Evolutionary conservation across 2,113 vertebrate genomes (phyloP).

Genomic region (Leptobrachium leishanense): DNA sequence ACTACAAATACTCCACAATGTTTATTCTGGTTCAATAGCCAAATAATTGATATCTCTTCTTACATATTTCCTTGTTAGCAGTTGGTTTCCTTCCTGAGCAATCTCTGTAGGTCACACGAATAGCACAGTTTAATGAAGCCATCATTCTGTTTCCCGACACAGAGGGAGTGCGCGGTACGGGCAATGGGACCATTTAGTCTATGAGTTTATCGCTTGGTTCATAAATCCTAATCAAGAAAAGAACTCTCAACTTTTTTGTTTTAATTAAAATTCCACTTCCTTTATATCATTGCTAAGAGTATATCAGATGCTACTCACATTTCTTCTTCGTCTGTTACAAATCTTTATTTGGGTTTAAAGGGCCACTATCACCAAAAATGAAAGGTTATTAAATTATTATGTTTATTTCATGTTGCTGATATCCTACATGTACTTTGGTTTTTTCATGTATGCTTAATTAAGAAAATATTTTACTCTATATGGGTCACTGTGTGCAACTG

Average conservation of each 20-base stretch:
- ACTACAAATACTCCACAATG: not conserved
- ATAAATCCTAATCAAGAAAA: constrained; percentile 6
- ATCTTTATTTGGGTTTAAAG: too few relatives aligned
- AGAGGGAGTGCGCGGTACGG: not conserved
- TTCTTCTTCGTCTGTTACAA: too few relatives aligned
- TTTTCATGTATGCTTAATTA: too few relatives aligned
- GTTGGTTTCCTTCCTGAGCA: constrained; percentile 64
- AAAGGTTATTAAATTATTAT: too few relatives aligned
- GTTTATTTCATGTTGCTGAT: too few relatives aligned
- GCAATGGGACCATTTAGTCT: not conserved
- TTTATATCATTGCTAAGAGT: too few relatives aligned
- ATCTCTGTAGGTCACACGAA: constrained; percentile 60
- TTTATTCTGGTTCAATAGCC: constrained; percentile 38
- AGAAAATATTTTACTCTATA: too few relatives aligned
- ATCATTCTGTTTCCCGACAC: constrained; percentile 8
- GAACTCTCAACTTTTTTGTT: not conserved
- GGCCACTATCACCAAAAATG: too few relatives aligned
- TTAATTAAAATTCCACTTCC: not conserved
- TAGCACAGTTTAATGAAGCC: constrained; percentile 45
- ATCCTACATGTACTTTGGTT: too few relatives aligned
- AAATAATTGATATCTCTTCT: constrained; percentile 50
- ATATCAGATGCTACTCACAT: too few relatives aligned
- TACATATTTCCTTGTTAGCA: constrained; percentile 61
- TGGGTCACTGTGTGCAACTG: too few relatives aligned
- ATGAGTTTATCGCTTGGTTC: constrained; percentile 4